Evolutionary conservation across 2,797 vertebrate genomes (phyloP).

Genomic region (Sebastolobus altivelis): DNA sequence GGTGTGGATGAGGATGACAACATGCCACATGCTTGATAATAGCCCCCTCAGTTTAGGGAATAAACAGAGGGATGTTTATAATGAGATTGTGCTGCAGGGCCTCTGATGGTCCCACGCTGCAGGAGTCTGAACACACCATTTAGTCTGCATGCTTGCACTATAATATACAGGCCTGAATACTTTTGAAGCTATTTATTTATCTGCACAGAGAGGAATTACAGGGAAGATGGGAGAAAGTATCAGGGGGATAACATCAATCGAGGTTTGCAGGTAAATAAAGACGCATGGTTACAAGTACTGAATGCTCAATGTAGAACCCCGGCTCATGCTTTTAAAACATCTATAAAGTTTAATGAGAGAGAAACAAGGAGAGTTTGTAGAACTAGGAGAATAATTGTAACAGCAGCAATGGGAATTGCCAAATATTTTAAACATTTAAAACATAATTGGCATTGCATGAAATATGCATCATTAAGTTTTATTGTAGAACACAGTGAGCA

Average conservation of each 20-base stretch:
- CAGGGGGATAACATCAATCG: constrained; percentile 58
- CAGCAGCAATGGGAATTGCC: constrained; percentile 2
- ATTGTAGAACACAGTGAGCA: not conserved
- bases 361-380: not conserved
- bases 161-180: constrained; percentile 48
- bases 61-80: constrained; percentile 74
- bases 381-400: constrained; percentile 1
- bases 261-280: constrained; percentile 64
- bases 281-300: constrained; percentile 11
- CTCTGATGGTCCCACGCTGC: constrained; percentile 62
- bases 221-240: constrained; percentile 31
- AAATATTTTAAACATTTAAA: constrained; percentile 23
- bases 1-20: constrained; percentile 71
- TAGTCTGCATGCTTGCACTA: constrained; percentile 55
- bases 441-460: constrained; percentile 4
- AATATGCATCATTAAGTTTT: not conserved
- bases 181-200: constrained; percentile 70
- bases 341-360: constrained; percentile 12
- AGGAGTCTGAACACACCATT: constrained; percentile 64
- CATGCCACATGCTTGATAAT: constrained; percentile 77
- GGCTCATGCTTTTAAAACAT: not conserved
- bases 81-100: constrained; percentile 75
- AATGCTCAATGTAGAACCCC: constrained; percentile 5
- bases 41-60: constrained; percentile 71
- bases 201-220: constrained; percentile 47